Conservation (phyloP, 1,140 invertebrate genomes). For the Drosophila watanabei region DNA sequence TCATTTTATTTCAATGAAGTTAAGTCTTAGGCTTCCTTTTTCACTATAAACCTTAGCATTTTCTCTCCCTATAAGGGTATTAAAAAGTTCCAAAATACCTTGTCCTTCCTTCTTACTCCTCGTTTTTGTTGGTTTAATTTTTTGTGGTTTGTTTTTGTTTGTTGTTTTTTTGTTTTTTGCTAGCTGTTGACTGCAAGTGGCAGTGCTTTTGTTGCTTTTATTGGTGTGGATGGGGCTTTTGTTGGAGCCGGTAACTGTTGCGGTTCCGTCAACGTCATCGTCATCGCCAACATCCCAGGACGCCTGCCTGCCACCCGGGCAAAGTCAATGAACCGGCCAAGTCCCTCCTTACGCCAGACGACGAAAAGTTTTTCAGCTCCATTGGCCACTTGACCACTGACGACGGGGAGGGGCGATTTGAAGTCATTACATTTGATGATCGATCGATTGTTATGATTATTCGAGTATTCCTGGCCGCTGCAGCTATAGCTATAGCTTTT, state of each 20-base stretch:
- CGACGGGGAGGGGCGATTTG: slow-evolving; percentile 12
- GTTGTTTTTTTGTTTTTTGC: slow-evolving; percentile 10
- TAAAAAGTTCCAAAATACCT: background rate
- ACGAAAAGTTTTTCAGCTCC: slow-evolving; percentile 30
- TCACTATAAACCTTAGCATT: background rate
- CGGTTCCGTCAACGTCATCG: slow-evolving; percentile 49
- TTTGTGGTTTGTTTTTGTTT: slow-evolving; percentile 23
- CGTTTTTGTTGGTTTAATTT: slow-evolving; percentile 42
- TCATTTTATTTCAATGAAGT: too few relatives aligned
- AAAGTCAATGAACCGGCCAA: slow-evolving; percentile 59
- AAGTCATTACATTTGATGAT: slow-evolving; percentile 39
- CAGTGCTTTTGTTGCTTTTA: slow-evolving; percentile 38
- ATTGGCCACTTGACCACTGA: slow-evolving; percentile 48
- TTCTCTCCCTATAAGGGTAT: slow-evolving; percentile 4
- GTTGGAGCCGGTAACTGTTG: slow-evolving; percentile 62
- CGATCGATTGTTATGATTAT: slow-evolving; percentile 53
- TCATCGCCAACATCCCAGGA: slow-evolving; percentile 23
- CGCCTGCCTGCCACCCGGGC: background rate
- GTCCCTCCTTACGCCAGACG: slow-evolving; percentile 11
- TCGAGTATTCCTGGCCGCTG: background rate
- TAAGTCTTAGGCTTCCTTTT: background rate
- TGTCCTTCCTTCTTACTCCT: background rate
- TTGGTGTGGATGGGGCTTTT: slow-evolving; percentile 36
- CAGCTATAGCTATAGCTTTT: slow-evolving; percentile 11
- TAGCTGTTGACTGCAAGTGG: slow-evolving; percentile 36